Evolutionary conservation across 2,888 invertebrate genomes (phyloP), one percentile per base, ranked within the genome.

Genomic region (Tinea pellionella): DNA sequence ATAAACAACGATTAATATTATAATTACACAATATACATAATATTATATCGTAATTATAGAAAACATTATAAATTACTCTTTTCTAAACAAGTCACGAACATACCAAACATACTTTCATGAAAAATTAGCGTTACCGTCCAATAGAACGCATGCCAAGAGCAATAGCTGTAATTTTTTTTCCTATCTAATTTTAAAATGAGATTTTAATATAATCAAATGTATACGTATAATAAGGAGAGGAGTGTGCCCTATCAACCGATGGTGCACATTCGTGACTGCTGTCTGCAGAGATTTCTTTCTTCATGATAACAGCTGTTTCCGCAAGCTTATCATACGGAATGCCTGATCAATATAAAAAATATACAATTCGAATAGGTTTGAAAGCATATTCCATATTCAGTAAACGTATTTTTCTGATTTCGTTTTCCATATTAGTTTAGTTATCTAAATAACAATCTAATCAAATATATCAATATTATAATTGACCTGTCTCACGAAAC

Each of bases 371-470:
- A 24, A 24, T 24, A 24, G 24, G 6, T 6, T 6, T 24, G 6
- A 24, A 24, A 24, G 24, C 24, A 24, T 24, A 24, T 24, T 24
- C 24, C 24, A 24, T 24, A 24, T 24, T 24, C 24, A 24, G 24
- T 24, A 24, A 24, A 24, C 24, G 24, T 24, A 24, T 24, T 6
- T 24, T 24, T 24, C n/a, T 37, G n/a, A 37, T 37, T 37, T 37
- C 37, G 37, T 37, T 37, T 8, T n/a, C 15, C 47, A 47, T 16
- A 41, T 41, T 13, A 47, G 16, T 47, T 47, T 2, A 16, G 15
- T 53, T 53, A 53, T 53, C 53, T 53, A 53, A 16, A 47, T 47
- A 47, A 15, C 47, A 47, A 47, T 47, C 53, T 53, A 53, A 53
- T 18, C 47, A 13, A 47, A 47, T 47, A 16, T 47, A 47, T 18